Base-by-base conservation (phyloP, 2,797 vertebrate species). In the Sebastes melanostomus region DNA sequence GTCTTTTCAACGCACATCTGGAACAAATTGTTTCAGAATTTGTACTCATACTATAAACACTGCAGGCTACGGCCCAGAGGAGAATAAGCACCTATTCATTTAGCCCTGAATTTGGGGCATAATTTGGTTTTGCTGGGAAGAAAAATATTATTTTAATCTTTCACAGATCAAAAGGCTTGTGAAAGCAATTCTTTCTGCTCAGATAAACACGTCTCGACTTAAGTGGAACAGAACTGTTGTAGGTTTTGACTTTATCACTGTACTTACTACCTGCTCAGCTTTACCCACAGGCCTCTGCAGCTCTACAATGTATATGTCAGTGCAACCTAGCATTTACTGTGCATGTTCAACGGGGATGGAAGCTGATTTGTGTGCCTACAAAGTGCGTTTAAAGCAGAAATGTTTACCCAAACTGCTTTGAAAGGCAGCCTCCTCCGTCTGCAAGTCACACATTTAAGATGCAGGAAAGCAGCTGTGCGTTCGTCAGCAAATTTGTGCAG, bases 1-100 rank as follows among this genome's bases (percentile, higher is more conserved):
- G 11, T 42, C 16, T 60, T 81, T 73, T 46, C 16, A 77, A 36
- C 25, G 62, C 83, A 85, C 89, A 87, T 87, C 75, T 91, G 83
- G 85, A 90, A 72, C 5, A 72, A 71, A 78, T 82, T 42, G 3
- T 38, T 62, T 75, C 27, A 59, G 61, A 69, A 80, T 75, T 67
- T 87, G 22, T 18, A 55, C 4, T 20, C 18, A 16, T 42, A 38
- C 12, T 66, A 66, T 54, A 70, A 81, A 72, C 62, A 30, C 58
- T 75, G 38, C 55, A 80, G 46, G 68, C 46, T 36, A n/a, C 22
- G 13, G 36, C 50, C 58, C 32, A n/a, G 22, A 52, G 36, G 13
- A 61, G 76, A 72, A 83, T 76, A 78, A 75, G 54, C 50, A 60
- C 4, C 25, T 29, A 52, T 68, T 84, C 16, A 66, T 86, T 80